Conservation (phyloP, 2,113 vertebrate genomes). For the Trematomus loennbergii region DNA sequence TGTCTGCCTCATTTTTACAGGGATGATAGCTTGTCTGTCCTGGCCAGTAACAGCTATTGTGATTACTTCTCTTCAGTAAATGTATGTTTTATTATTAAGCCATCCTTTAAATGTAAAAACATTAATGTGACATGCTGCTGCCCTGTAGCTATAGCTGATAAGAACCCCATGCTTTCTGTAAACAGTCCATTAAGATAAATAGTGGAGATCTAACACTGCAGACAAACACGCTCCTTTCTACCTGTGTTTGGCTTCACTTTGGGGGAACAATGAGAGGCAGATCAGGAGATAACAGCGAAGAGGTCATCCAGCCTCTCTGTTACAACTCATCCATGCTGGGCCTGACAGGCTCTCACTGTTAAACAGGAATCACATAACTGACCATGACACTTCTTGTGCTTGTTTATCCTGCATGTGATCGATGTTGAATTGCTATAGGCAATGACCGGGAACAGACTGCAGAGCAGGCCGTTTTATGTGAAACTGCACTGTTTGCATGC, state of each 20-base stretch:
- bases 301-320: slow-evolving; percentile 34
- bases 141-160: slow-evolving; percentile 2
- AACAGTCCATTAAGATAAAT: slow-evolving; percentile 54
- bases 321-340: slow-evolving; percentile 37
- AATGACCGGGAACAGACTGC: slow-evolving; percentile 11
- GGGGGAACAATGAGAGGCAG: slow-evolving; percentile 44
- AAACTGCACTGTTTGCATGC: slow-evolving; percentile 53
- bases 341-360: slow-evolving; percentile 36
- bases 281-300: slow-evolving; percentile 42
- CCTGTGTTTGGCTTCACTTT: slow-evolving; percentile 42
- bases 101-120: slow-evolving; percentile 29
- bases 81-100: slow-evolving; percentile 5
- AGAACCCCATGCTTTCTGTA: slow-evolving; percentile 16
- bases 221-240: slow-evolving; percentile 27
- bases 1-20: slow-evolving; percentile 75
- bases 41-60: slow-evolving; percentile 43
- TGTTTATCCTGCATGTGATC: slow-evolving; percentile 33
- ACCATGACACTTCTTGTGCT: slow-evolving; percentile 42
- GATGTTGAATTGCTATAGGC: slow-evolving; percentile 19
- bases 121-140: slow-evolving; percentile 5
- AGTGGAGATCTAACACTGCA: slow-evolving; percentile 27
- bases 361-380: slow-evolving; percentile 40
- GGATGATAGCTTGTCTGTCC: slow-evolving; percentile 57
- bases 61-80: not conserved
- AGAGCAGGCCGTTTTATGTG: slow-evolving; percentile 36